phyloP scores from a whole-genome alignment of 2,113 vertebrate species.

The Falco punctatus region DNA sequence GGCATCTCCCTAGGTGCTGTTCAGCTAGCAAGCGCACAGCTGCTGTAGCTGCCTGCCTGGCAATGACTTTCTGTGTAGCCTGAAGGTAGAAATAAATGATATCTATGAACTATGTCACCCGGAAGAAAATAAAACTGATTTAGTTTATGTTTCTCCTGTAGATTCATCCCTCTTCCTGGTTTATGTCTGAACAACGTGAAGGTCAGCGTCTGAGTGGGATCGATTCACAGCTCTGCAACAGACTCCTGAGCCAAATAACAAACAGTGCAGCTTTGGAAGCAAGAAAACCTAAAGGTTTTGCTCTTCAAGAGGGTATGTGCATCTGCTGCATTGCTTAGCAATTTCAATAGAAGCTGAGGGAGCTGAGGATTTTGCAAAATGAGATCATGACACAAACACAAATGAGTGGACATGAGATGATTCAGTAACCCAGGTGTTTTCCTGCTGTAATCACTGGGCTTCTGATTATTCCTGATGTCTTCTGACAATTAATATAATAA shows the following conservation, averaged over 20 bases:
- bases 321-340: background rate
- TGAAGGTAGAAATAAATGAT: conserved; percentile 5
- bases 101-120: background rate
- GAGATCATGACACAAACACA: background rate
- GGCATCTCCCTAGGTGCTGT: background rate
- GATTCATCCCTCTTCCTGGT: background rate
- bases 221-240: background rate
- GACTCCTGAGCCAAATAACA: background rate
- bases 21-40: background rate
- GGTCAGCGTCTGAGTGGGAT: background rate
- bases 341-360: background rate
- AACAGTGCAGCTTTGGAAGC: fast-evolving
- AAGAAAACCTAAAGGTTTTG: background rate
- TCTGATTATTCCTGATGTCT: background rate
- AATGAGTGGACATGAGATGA: background rate
- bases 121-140: background rate
- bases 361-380: background rate
- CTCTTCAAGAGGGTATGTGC: background rate
- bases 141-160: background rate
- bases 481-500: background rate
- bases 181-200: background rate
- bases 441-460: background rate
- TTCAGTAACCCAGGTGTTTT: background rate
- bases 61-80: background rate
- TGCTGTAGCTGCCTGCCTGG: background rate